phyloP scores from a whole-genome alignment of 2,113 vertebrate species.

The Isichthys henryi region DNA sequence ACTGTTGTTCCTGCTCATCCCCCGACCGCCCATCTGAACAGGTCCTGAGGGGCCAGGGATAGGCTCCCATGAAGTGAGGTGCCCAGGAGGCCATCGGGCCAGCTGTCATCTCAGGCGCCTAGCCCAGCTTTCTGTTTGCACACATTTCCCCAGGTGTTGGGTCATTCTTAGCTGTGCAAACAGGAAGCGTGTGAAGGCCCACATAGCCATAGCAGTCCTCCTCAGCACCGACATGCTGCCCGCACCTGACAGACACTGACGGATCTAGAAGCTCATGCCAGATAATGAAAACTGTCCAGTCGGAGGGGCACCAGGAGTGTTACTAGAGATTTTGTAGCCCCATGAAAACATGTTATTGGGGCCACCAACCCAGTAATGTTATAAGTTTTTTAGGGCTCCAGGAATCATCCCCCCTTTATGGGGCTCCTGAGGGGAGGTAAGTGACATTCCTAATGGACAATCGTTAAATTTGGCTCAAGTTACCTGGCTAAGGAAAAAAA shows the following conservation, averaged over 20 bases:
- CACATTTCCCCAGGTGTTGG: not conserved
- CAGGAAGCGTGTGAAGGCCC: not conserved
- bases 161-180: conserved; percentile 2
- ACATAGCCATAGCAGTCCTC: not conserved
- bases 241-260: not conserved
- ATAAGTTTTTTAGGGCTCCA: too few species aligned
- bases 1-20: not conserved
- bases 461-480: not conserved
- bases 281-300: not conserved
- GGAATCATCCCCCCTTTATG: too few species aligned
- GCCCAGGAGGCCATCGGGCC: not conserved
- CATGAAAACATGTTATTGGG: too few species aligned
- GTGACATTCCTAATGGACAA: not conserved
- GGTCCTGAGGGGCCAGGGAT: not conserved
- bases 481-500: not conserved
- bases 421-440: not conserved
- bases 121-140: not conserved
- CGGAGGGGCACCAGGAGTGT: not conserved
- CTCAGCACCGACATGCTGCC: not conserved
- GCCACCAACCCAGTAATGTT: too few species aligned
- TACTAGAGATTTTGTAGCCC: too few species aligned
- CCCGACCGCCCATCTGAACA: not conserved
- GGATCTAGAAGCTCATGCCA: not conserved
- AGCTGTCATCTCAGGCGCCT: not conserved
- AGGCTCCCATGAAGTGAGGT: not conserved